Evolutionary conservation across 2,113 vertebrate genomes (phyloP).

Genomic region (Anhinga anhinga): DNA sequence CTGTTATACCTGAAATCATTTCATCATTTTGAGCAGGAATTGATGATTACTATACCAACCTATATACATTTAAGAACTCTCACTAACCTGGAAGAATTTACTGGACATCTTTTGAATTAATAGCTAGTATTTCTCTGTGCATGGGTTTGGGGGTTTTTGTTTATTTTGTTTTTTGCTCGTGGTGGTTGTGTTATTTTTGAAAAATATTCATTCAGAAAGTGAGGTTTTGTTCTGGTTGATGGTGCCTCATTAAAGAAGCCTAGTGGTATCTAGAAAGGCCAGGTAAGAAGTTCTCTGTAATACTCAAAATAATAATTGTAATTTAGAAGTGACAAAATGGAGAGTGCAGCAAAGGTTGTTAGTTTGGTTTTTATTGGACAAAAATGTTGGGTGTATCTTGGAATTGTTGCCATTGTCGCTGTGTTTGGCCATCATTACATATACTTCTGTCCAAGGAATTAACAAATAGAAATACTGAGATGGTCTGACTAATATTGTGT

Average conservation of each 20-base stretch:
- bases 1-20: not conserved
- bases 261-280: not conserved
- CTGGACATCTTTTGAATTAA: not conserved
- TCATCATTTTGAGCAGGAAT: not conserved
- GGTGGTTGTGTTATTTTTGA: not conserved
- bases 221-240: not conserved
- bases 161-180: not conserved
- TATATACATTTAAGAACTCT: not conserved
- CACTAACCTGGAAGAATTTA: not conserved
- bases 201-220: not conserved
- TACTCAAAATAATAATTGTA: not conserved
- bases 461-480: not conserved
- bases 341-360: fast-evolving
- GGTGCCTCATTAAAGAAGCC: not conserved
- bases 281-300: not conserved
- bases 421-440: fast-evolving
- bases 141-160: not conserved
- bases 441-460: not conserved
- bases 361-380: not conserved
- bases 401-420: not conserved
- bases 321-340: not conserved
- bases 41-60: not conserved
- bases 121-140: not conserved
- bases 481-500: not conserved
- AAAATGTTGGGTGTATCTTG: not conserved